phyloP scores from a whole-genome alignment of 2,888 invertebrate genomes.

The Celastrina argiolus region DNA sequence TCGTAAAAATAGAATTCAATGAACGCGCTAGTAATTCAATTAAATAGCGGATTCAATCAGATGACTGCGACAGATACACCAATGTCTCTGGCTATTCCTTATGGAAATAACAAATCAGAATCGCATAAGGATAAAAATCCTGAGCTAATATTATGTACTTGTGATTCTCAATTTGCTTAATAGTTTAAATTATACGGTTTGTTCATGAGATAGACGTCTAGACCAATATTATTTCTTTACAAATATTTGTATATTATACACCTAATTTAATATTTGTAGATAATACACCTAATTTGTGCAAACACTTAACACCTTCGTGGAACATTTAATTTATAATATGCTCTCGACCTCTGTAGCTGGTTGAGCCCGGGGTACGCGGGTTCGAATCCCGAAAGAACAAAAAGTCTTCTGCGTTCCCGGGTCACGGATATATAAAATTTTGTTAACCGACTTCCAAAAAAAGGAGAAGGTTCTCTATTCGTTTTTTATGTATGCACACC shows the following conservation, averaged over 20 bases:
- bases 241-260: background rate
- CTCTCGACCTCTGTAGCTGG: no score
- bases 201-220: background rate
- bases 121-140: background rate
- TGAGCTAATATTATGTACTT: background rate
- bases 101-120: background rate
- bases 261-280: constrained; percentile 1
- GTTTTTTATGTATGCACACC: no score
- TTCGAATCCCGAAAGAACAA: no score
- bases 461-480: no score
- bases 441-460: no score
- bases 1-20: no score
- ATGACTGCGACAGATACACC: no score
- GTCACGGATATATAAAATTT: no score
- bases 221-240: background rate
- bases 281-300: background rate
- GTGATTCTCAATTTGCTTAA: background rate
- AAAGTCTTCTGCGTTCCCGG: no score
- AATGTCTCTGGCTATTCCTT: background rate
- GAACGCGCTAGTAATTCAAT: no score
- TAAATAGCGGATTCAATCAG: no score
- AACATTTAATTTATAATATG: background rate
- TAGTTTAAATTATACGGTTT: background rate
- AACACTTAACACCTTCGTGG: background rate
- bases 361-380: no score